A percentile compares a stretch with the other conserved stretches of the same genome.
Evolutionary conservation across 2,797 vertebrate species (phyloP).

Genomic region (Scyliorhinus canicula): DNA sequence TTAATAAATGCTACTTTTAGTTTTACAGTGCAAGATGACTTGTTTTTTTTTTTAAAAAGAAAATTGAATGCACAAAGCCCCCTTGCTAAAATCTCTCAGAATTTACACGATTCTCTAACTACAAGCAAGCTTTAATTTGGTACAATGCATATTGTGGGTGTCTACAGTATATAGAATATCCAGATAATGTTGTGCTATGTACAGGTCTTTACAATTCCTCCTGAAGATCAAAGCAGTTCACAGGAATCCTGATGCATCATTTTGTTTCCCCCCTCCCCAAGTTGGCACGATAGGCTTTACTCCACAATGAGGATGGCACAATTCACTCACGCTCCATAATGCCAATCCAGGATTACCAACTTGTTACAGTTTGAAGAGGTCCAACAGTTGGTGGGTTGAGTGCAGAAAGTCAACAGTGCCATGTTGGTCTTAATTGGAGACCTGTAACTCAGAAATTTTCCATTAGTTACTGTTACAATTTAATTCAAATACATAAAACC

Average conservation of each 20-base stretch:
- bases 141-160: constrained; percentile 87
- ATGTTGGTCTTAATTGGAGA: constrained; percentile 84
- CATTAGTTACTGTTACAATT: constrained; percentile 26
- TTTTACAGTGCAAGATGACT: constrained; percentile 48
- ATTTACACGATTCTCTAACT: constrained; percentile 76
- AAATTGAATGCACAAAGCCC: constrained; percentile 62
- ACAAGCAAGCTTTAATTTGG: constrained; percentile 87
- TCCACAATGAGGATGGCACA: constrained; percentile 79
- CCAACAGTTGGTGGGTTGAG: constrained; percentile 90
- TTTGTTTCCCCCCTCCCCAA: constrained; percentile 54
- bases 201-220: constrained; percentile 99
- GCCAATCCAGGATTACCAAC: constrained; percentile 86
- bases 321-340: constrained; percentile 83
- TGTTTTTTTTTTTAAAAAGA: constrained; percentile 53
- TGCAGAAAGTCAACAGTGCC: constrained; percentile 93
- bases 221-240: constrained; percentile 99
- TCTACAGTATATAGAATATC: constrained; percentile 97
- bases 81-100: constrained; percentile 66
- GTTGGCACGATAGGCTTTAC: constrained; percentile 92
- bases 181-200: constrained; percentile 97
- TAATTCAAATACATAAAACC: background rate
- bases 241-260: constrained; percentile 83
- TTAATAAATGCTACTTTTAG: constrained; percentile 39
- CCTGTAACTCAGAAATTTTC: constrained; percentile 55
- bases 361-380: constrained; percentile 69